Conservation (phyloP, 1,140 invertebrate genomes). For the Drosophila biarmipes region DNA sequence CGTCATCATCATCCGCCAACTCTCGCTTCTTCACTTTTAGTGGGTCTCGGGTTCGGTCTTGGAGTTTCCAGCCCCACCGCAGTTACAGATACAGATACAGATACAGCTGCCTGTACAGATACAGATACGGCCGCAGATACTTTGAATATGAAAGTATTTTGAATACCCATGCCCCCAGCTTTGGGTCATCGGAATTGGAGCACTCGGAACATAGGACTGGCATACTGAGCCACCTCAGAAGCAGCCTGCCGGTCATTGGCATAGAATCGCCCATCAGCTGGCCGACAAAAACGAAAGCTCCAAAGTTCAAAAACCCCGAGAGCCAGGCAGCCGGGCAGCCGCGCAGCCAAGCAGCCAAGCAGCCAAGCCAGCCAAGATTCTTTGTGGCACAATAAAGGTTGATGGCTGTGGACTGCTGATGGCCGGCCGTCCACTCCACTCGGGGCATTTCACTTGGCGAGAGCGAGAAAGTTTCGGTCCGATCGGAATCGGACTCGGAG, state of each 20-base stretch:
- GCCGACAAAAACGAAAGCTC: conserved; percentile 67
- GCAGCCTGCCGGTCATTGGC: conserved; percentile 12
- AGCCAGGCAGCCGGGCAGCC: not conserved
- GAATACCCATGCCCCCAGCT: conserved; percentile 33
- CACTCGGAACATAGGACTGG: conserved; percentile 38
- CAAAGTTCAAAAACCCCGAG: conserved; percentile 54
- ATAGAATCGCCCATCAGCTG: conserved; percentile 61
- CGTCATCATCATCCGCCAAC: conserved; percentile 57
- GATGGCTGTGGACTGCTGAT: conserved; percentile 29
- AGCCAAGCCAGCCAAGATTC: conserved; percentile 38
- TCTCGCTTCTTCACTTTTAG: conserved; percentile 73
- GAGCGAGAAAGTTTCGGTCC: conserved; percentile 61
- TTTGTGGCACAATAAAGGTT: conserved; percentile 53
- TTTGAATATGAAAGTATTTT: conserved; percentile 57
- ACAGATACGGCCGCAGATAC: not conserved
- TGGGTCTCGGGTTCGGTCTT: conserved; percentile 27
- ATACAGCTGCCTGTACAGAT: not conserved
- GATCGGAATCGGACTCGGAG: conserved; percentile 12
- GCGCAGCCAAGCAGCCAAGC: too few species aligned
- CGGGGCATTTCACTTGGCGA: conserved; percentile 50
- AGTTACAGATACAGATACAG: not conserved
- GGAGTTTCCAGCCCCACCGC: not conserved
- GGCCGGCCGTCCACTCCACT: conserved; percentile 8
- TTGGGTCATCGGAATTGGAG: conserved; percentile 56
- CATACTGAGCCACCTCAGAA: not conserved